Base-by-base conservation (phyloP, 2,888 invertebrate genomes). In the Apotomis capreana region DNA sequence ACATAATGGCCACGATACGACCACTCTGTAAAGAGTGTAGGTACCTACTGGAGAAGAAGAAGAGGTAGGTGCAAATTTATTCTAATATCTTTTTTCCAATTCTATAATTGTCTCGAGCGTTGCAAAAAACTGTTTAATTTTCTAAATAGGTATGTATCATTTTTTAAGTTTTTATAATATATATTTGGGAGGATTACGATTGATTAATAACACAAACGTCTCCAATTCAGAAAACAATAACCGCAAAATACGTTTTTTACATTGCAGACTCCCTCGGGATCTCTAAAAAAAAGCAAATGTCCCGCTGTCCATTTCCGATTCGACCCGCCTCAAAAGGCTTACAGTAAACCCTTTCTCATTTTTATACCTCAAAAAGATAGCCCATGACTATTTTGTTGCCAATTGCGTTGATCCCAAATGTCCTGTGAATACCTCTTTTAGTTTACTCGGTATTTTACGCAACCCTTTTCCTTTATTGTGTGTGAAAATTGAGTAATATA, bases 271-370 rank as follows among this genome's bases (percentile, higher is more conserved):
- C 60, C 46, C 65, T 15, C 10, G 5, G 69, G 72, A 72, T 72
- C 72, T 63, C 89, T 86, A 90, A 91, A 89, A 89, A 82, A 81
- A 80, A 81, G 89, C 88, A 86, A 91, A 90, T 87, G 86, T 83
- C 86, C 84, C 86, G 82, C 86, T 90, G 92, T 92, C 91, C 87
- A 87, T 86, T 89, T 84, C 85, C 89, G 89, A 93, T 91, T 92
- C 84, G 89, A 92, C 93, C 93, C 92, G 89, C 88, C 85, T 93
- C 93, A 93, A 92, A 88, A 76, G 89, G 93, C 90, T 92, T 92
- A 91, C 76, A 75, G 77, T 90, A 86, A 91, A 91, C 85, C 92
- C 92, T 88, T 91, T 91, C 89, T 84, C 88, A 85, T 91, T 91
- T 90, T 89, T 88, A 85, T 89, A 88, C 88, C 89, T 87, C 85